Percentiles rank a stretch among this genome's conserved stretches.
These are phyloP conservation scores for Anguilla anguilla DNA, from an alignment of 2,797 vertebrate species.

Conservation along the genomic window DNA sequence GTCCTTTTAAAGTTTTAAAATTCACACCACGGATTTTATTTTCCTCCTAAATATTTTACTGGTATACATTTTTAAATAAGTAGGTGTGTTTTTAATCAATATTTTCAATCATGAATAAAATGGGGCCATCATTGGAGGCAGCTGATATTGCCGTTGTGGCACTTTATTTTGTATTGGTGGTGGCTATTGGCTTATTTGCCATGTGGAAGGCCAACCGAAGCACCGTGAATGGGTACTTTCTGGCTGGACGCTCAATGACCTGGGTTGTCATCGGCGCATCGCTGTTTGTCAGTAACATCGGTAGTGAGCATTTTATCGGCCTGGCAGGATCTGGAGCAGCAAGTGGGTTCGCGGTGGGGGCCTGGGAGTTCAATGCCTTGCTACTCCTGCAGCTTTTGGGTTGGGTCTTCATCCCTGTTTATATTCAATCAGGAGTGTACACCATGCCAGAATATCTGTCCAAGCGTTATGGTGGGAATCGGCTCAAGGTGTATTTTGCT, in stretches of 20 bases:
- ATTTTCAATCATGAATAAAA: constrained; percentile 57
- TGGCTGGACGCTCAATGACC: constrained; percentile 96
- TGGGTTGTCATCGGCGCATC: constrained; percentile 94
- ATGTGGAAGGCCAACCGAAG: constrained; percentile 97
- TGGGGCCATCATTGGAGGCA: constrained; percentile 86
- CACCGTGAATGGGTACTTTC: constrained; percentile 96
- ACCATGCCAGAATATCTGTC: constrained; percentile 98
- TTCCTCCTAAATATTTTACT: constrained; percentile 19
- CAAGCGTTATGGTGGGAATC: constrained; percentile 92
- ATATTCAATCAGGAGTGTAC: constrained; percentile 94
- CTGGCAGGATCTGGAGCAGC: constrained; percentile 97
- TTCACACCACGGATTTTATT: constrained; percentile 26
- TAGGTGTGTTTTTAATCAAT: neutral
- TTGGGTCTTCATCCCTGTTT: constrained; percentile 98
- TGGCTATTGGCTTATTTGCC: constrained; percentile 91
- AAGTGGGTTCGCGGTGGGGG: constrained; percentile 95
- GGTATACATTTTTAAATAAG: constrained; percentile 16
- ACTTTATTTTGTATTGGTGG: constrained; percentile 93
- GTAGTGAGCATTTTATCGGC: constrained; percentile 99
- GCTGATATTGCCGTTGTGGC: constrained; percentile 93
- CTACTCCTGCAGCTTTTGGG: constrained; percentile 96
- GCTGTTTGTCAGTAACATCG: constrained; percentile 99
- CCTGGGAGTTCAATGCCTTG: constrained; percentile 98
- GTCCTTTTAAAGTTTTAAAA: constrained; percentile 12
- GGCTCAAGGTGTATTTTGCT: constrained; percentile 95